Evolutionary conservation across 1,140 invertebrate species (phyloP).

Genomic region (Linepithema humile): DNA sequence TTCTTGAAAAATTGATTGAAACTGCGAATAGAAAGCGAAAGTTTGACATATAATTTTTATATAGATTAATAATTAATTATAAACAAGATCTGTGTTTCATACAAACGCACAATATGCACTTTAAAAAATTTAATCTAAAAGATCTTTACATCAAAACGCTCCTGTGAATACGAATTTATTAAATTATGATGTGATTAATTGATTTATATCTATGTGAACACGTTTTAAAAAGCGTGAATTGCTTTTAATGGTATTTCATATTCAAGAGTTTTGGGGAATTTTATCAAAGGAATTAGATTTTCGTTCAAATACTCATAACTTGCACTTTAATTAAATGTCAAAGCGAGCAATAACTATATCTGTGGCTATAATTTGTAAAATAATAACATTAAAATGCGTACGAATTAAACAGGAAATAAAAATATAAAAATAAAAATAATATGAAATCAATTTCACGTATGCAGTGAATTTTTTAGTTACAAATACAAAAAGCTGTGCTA

Average conservation of each 20-base stretch:
- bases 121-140: too few relatives aligned
- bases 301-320: slow-evolving; percentile 14
- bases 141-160: slow-evolving; percentile 9
- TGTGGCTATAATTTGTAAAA: slow-evolving; percentile 7
- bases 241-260: background rate
- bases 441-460: slow-evolving; percentile 2
- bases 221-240: slow-evolving; percentile 22
- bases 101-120: too few relatives aligned
- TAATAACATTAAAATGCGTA: background rate
- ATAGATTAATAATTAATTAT: too few relatives aligned
- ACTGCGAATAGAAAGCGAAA: background rate
- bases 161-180: slow-evolving; percentile 2
- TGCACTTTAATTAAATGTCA: slow-evolving; percentile 17
- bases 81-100: too few relatives aligned
- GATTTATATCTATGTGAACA: slow-evolving; percentile 5
- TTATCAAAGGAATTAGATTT: slow-evolving; percentile 32
- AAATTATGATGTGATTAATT: background rate
- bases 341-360: background rate
- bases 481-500: slow-evolving; percentile 2
- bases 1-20: background rate
- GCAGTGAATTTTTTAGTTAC: background rate
- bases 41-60: background rate
- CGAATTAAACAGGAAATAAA: slow-evolving; percentile 33
- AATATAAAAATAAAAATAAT: background rate
- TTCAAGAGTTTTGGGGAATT: slow-evolving; percentile 4